Conservation (phyloP, 2,888 invertebrate species). For the Drosophila subquinaria region DNA sequence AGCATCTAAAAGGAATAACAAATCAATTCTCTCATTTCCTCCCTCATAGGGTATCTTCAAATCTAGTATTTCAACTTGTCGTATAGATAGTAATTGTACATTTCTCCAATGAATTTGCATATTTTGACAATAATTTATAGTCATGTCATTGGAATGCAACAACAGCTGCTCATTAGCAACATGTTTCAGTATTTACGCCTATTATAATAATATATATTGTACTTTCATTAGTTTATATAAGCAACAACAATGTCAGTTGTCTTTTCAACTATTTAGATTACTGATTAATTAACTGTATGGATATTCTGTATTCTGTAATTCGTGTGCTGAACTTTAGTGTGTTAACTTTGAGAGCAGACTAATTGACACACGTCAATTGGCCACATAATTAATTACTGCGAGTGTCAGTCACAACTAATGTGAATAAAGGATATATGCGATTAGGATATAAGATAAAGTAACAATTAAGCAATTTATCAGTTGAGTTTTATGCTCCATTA, state of each 20-base stretch:
- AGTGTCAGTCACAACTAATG: conserved; percentile 16
- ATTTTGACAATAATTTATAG: conserved; percentile 31
- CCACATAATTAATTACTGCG: conserved; percentile 48
- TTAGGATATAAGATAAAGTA: not conserved
- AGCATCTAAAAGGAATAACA: no score
- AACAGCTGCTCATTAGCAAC: conserved; percentile 4
- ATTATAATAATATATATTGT: conserved; percentile 13
- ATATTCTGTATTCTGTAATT: conserved; percentile 6
- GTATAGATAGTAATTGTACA: not conserved
- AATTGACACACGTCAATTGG: conserved; percentile 70
- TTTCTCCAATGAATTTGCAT: conserved; percentile 29
- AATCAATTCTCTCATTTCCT: not conserved
- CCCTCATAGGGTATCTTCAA: not conserved
- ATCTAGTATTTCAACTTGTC: not conserved
- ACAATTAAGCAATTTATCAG: conserved; percentile 12
- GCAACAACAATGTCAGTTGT: conserved; percentile 11
- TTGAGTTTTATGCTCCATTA: not conserved
- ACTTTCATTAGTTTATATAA: conserved; percentile 4
- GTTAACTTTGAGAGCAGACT: conserved; percentile 30
- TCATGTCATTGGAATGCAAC: conserved; percentile 19
- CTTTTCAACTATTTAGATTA: conserved; percentile 3
- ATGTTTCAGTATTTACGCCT: conserved; percentile 9
- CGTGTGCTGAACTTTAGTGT: conserved; percentile 9
- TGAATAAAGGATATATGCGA: conserved; percentile 8
- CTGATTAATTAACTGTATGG: conserved; percentile 21